Conservation (phyloP, 2,113 vertebrate genomes). For the Antidorcas marsupialis region DNA sequence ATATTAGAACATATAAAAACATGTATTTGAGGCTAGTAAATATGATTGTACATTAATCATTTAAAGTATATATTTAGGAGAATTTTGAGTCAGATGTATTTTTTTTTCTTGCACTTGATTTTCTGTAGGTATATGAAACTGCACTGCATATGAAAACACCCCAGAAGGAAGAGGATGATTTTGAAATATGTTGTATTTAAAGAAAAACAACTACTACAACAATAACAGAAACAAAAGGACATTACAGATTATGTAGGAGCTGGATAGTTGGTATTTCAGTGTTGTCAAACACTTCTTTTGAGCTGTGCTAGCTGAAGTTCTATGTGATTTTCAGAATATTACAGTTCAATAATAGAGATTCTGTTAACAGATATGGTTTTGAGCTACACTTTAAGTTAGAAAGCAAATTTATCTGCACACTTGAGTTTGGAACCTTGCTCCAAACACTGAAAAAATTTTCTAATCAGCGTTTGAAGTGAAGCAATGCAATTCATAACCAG, state of each 20-base stretch:
- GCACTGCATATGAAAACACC: not conserved
- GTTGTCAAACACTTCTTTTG: not conserved
- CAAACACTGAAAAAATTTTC: not conserved
- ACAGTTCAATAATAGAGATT: not conserved
- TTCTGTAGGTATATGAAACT: not conserved
- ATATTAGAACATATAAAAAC: not conserved
- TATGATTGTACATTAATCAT: not conserved
- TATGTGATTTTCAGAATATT: not conserved
- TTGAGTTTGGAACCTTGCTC: not conserved
- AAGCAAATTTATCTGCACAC: not conserved
- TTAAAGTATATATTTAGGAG: not conserved
- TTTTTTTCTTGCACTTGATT: not conserved
- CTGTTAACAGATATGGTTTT: not conserved
- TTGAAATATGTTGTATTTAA: not conserved
- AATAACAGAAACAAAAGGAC: not conserved
- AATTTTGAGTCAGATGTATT: not conserved
- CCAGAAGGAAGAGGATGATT: not conserved
- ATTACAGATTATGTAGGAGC: not conserved
- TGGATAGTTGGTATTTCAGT: not conserved
- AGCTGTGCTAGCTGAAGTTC: not conserved
- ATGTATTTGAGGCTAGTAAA: not conserved
- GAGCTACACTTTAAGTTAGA: not conserved
- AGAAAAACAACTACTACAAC: not conserved
- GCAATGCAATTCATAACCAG: not conserved
- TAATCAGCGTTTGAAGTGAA: not conserved